Conservation (phyloP, 2,888 invertebrate genomes). For the Cheiracanthium punctorium region DNA sequence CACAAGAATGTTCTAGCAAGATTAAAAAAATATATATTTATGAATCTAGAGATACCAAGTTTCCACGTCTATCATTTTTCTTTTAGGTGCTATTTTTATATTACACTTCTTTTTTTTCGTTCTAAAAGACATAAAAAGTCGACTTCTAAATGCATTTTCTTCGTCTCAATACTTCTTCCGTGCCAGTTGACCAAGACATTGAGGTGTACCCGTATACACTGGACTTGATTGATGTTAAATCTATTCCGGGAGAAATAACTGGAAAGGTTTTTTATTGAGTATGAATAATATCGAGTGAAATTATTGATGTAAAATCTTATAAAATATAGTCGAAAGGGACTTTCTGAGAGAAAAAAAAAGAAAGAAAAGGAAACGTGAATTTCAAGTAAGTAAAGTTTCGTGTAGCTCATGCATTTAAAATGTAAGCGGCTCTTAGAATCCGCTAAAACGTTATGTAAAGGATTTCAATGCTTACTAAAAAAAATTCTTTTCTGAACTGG, state of each 20-base stretch:
- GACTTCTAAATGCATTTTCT: background rate
- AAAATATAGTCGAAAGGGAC: background rate
- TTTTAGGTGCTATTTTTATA: background rate
- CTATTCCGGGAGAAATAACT: background rate
- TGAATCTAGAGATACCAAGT: background rate
- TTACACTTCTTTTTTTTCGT: background rate
- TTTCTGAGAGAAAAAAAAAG: background rate
- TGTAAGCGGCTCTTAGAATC: too few relatives aligned
- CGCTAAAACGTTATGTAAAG: too few relatives aligned
- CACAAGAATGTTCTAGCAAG: too few relatives aligned
- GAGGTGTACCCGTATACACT: background rate
- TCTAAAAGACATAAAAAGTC: background rate
- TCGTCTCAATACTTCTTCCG: background rate
- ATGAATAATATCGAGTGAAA: background rate
- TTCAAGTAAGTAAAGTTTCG: background rate
- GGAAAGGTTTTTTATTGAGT: background rate
- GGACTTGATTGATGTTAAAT: background rate
- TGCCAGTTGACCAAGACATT: conserved; percentile 3
- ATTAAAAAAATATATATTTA: too few relatives aligned
- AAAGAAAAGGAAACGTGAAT: background rate
- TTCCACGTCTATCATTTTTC: background rate
- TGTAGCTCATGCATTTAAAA: too few relatives aligned
- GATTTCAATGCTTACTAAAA: too few relatives aligned
- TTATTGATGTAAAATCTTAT: background rate
- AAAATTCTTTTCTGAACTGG: too few relatives aligned